These are phyloP conservation scores for Clangula hyemalis DNA, from an alignment of 2,797 vertebrate species.

Conservation along the genomic window DNA sequence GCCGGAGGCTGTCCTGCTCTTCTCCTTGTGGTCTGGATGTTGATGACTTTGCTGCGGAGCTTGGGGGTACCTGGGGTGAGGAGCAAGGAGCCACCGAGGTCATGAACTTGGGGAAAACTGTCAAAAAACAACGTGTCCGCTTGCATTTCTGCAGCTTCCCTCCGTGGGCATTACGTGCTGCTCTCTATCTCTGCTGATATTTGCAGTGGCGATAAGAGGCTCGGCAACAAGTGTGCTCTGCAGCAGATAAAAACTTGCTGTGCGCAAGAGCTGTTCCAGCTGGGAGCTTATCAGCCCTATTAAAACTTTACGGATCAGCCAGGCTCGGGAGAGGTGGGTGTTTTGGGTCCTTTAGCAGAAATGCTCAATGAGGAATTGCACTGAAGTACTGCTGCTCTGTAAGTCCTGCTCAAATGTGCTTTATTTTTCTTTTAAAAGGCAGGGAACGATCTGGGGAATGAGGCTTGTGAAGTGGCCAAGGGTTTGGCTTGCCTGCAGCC, in stretches of 20 bases:
- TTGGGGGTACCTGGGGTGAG: background rate
- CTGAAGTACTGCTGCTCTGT: conserved; percentile 11
- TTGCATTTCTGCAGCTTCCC: background rate
- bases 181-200: conserved; percentile 1
- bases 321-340: background rate
- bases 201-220: conserved; percentile 36
- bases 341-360: background rate
- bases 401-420: background rate
- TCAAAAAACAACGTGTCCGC: fast-evolving
- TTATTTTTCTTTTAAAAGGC: background rate
- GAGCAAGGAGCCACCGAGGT: background rate
- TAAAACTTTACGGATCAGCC: background rate
- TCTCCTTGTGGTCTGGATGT: background rate
- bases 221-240: background rate
- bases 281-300: background rate
- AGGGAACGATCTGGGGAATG: background rate
- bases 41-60: background rate
- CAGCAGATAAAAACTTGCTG: background rate
- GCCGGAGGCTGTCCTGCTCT: background rate
- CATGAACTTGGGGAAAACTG: background rate
- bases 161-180: background rate
- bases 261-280: background rate
- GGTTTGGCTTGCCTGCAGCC: fast-evolving
- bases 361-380: fast-evolving
- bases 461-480: background rate